Percentiles rank a stretch among this genome's conserved stretches.
phyloP scores from a whole-genome alignment of 1,140 invertebrate genomes.

The Drosophila aff. region DNA sequence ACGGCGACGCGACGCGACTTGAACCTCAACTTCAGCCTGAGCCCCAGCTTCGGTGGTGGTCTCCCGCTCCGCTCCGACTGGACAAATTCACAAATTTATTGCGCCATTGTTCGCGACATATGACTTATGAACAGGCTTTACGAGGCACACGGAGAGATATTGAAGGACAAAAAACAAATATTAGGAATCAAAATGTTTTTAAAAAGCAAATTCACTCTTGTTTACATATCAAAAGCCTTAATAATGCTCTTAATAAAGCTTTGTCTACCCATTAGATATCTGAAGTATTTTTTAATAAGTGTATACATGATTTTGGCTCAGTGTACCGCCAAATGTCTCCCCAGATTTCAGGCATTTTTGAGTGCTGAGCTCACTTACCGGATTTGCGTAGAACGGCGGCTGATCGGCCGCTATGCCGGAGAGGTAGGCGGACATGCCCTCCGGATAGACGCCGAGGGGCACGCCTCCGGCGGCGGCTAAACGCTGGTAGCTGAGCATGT shows the following conservation, averaged over 20 bases:
- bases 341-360: not conserved
- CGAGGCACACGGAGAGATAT: conserved; percentile 8
- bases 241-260: too few species aligned
- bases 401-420: conserved; percentile 92
- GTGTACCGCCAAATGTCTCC: conserved; percentile 1
- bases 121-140: conserved; percentile 75
- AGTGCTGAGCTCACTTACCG: conserved; percentile 88
- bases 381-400: conserved; percentile 92
- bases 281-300: not conserved
- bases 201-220: not conserved
- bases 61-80: conserved; percentile 52
- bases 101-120: conserved; percentile 73
- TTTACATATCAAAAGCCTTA: not conserved
- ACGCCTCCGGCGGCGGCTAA: conserved; percentile 89
- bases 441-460: conserved; percentile 90
- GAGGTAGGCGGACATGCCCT: conserved; percentile 92
- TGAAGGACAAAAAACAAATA: not conserved
- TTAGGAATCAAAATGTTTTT: not conserved
- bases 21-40: conserved; percentile 11
- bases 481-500: conserved; percentile 92
- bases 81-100: conserved; percentile 84
- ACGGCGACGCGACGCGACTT: conserved; percentile 40
- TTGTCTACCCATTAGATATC: too few species aligned
- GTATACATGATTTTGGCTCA: not conserved
- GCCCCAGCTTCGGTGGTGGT: conserved; percentile 61